Conservation (phyloP, 2,888 invertebrate genomes). For the Morpho deidamia region DNA sequence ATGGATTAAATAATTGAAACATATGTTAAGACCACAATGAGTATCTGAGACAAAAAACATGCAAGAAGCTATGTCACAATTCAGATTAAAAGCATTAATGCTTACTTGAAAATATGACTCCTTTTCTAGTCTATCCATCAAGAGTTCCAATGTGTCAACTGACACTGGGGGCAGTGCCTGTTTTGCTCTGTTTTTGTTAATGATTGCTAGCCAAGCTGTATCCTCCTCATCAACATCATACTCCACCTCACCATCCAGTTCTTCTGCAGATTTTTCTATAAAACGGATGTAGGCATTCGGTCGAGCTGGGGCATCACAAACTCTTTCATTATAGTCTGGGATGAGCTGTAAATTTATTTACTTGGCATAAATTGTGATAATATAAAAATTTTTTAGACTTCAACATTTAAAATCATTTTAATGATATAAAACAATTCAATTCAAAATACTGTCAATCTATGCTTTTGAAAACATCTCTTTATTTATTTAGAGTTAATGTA, state of each 20-base stretch:
- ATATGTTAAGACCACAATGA: not conserved
- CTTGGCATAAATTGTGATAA: too few relatives aligned
- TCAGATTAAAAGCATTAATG: not conserved
- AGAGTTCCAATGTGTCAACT: constrained; percentile 93
- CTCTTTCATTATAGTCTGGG: constrained; percentile 84
- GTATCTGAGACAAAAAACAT: too few relatives aligned
- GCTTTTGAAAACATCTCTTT: too few relatives aligned
- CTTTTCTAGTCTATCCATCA: constrained; percentile 98
- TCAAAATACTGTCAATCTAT: too few relatives aligned
- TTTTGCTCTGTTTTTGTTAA: constrained; percentile 89
- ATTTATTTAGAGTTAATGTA: too few relatives aligned
- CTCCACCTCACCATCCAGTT: constrained; percentile 94
- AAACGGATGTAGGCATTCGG: constrained; percentile 95
- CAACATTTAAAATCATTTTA: too few relatives aligned
- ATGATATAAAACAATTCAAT: too few relatives aligned
- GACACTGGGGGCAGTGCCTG: constrained; percentile 86
- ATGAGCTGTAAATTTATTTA: constrained; percentile 65
- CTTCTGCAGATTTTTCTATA: constrained; percentile 96
- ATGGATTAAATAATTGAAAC: too few relatives aligned
- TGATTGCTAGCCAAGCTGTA: constrained; percentile 93
- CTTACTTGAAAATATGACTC: constrained; percentile 95
- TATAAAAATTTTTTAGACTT: too few relatives aligned
- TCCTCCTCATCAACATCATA: constrained; percentile 99
- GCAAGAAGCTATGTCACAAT: too few relatives aligned
- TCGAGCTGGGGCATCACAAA: constrained; percentile 89